phyloP scores from a whole-genome alignment of 1,140 invertebrate genomes.

The Heliconius eleuchia region DNA sequence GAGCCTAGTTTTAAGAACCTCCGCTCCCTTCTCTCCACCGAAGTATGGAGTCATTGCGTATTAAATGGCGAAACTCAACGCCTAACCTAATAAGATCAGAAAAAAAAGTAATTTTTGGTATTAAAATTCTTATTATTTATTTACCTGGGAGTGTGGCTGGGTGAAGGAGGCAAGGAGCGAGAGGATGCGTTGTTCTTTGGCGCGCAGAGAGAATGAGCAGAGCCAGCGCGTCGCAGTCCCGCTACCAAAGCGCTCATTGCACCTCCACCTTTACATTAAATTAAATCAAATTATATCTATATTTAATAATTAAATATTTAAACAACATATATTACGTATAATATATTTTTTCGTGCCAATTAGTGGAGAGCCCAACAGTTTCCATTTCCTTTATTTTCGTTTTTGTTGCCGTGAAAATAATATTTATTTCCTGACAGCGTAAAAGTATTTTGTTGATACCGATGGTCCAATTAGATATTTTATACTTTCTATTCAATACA shows the following conservation, averaged over 20 bases:
- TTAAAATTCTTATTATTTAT: neutral
- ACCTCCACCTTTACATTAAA: constrained; percentile 55
- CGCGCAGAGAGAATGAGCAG: constrained; percentile 80
- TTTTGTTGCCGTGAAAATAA: neutral
- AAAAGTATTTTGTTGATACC: neutral
- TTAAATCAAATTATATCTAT: neutral
- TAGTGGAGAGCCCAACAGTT: neutral
- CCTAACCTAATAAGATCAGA: too few relatives aligned
- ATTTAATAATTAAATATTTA: neutral
- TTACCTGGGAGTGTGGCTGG: constrained; percentile 85
- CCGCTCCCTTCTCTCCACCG: too few relatives aligned
- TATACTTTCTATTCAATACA: neutral
- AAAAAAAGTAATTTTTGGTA: too few relatives aligned
- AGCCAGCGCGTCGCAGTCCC: constrained; percentile 72
- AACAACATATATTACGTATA: neutral
- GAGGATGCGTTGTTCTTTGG: constrained; percentile 82
- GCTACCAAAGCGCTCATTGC: constrained; percentile 76
- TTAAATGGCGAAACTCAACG: neutral
- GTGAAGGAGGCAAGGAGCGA: constrained; percentile 89
- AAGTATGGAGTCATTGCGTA: neutral
- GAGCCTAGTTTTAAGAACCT: too few relatives aligned
- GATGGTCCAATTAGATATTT: neutral
- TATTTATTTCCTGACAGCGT: constrained; percentile 10
- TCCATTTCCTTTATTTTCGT: neutral
- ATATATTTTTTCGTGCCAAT: neutral